These are phyloP conservation scores for Spinus pinus DNA, from an alignment of 2,797 vertebrate species.

Conservation along the genomic window DNA sequence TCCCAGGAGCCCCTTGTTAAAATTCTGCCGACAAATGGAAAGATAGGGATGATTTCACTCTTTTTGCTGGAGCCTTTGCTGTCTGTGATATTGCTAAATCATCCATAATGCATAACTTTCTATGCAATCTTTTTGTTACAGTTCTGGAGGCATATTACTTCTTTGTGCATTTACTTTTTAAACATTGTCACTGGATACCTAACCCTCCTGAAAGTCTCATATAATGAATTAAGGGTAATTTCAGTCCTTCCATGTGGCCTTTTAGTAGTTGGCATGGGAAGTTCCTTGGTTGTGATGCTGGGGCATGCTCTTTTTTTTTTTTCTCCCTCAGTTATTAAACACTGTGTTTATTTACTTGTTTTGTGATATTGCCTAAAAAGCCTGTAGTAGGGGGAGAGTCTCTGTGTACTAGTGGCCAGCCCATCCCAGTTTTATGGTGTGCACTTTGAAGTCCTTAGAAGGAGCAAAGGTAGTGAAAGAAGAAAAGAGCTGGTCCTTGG, in stretches of 20 bases:
- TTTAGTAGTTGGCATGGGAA: neutral
- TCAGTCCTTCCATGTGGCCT: neutral
- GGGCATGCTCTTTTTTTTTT: neutral
- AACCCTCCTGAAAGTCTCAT: neutral
- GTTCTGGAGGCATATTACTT: neutral
- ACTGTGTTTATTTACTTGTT: neutral
- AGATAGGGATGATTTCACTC: conserved; percentile 56
- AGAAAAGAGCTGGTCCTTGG: neutral
- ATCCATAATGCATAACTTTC: conserved; percentile 42
- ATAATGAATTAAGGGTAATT: neutral
- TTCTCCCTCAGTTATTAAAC: neutral
- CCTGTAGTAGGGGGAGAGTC: neutral
- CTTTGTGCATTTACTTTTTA: conserved; percentile 5
- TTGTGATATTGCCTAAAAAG: neutral
- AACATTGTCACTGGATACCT: neutral
- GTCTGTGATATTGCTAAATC: conserved; percentile 44
- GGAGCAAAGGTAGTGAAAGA: neutral
- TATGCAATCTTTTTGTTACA: conserved; percentile 12
- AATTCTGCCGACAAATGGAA: conserved; percentile 49
- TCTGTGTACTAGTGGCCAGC: neutral
- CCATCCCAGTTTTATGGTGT: neutral
- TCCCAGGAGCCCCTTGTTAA: conserved; percentile 60
- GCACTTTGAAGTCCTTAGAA: neutral
- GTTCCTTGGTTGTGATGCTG: neutral
- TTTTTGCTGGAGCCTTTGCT: conserved; percentile 12